phyloP scores from a whole-genome alignment of 2,113 vertebrate genomes.

The Stercorarius parasiticus region DNA sequence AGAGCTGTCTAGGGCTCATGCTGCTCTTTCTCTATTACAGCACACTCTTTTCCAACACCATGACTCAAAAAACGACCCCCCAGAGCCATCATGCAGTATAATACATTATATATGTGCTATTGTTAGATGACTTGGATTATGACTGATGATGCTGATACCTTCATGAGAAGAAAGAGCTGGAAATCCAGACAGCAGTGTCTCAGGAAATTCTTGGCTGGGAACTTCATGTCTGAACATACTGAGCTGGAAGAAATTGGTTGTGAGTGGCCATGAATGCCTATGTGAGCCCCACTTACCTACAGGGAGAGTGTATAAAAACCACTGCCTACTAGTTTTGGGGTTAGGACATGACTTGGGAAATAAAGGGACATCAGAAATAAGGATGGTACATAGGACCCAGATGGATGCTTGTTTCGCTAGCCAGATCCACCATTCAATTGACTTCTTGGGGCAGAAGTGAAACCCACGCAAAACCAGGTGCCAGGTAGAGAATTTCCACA shows the following conservation, averaged over 20 bases:
- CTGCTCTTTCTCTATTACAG: background rate
- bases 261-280: background rate
- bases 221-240: conserved; percentile 4
- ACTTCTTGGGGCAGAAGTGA: background rate
- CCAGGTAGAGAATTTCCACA: background rate
- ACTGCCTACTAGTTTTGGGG: background rate
- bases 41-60: background rate
- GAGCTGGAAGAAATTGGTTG: background rate
- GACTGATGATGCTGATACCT: background rate
- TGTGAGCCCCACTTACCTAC: background rate
- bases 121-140: background rate
- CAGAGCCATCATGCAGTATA: background rate
- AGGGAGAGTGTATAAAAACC: background rate
- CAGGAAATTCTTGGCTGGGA: conserved; percentile 5
- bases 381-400: background rate
- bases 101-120: background rate
- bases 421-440: background rate
- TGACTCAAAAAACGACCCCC: background rate
- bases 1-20: background rate
- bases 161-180: background rate
- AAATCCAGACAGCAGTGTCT: background rate
- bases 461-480: background rate
- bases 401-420: background rate
- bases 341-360: background rate
- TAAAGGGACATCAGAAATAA: background rate